Conservation (phyloP, 2,888 invertebrate genomes). For the Hecatera dysodea region DNA sequence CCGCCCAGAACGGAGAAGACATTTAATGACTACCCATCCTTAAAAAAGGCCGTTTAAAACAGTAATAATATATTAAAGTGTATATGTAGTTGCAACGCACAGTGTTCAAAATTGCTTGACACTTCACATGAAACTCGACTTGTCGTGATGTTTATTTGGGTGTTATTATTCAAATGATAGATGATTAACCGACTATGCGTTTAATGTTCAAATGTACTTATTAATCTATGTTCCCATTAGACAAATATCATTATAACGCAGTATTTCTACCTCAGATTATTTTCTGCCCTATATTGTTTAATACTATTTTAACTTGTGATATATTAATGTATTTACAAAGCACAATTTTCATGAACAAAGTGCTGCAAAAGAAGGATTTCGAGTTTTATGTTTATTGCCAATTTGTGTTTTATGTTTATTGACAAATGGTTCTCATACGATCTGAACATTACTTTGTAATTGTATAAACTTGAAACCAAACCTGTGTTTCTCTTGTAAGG, state of each 20-base stretch:
- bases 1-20: too few relatives aligned
- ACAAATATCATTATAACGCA: neutral
- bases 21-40: too few relatives aligned
- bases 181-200: neutral
- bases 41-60: too few relatives aligned
- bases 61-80: too few relatives aligned
- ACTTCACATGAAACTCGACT: neutral
- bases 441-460: neutral
- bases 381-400: neutral
- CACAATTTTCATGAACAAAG: slow-evolving; percentile 26
- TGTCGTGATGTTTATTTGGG: too few relatives aligned
- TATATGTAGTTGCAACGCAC: neutral
- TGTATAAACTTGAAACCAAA: neutral
- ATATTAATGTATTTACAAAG: slow-evolving; percentile 54
- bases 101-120: neutral
- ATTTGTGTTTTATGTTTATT: neutral
- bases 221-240: too few relatives aligned
- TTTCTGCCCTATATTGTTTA: slow-evolving; percentile 21
- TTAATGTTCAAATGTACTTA: neutral
- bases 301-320: slow-evolving; percentile 43
- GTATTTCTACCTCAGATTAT: slow-evolving; percentile 18
- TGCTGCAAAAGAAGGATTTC: slow-evolving; percentile 44
- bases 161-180: neutral
- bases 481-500: neutral
- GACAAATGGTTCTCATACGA: neutral